Base-by-base conservation (phyloP, 2,888 invertebrate species). In the Yponomeuta evonymella region DNA sequence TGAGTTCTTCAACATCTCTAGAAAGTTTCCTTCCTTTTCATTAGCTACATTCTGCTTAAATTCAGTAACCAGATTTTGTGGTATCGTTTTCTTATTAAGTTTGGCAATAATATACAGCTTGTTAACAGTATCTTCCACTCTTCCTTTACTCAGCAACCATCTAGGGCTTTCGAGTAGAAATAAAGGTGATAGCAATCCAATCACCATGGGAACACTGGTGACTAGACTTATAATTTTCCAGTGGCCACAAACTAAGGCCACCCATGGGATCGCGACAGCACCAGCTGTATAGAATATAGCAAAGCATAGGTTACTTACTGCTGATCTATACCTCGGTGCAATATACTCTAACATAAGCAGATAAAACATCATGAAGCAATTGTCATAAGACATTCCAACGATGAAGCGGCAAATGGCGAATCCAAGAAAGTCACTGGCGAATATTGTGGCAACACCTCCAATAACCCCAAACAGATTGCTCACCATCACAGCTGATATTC, bases 131-230 rank as follows among this genome's bases (percentile, higher is more conserved):
- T 73, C 74, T 33, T 73, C 71, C 0, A 83, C 75, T 30, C 83
- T 81, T 33, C 85, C 85, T 78, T 79, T 83, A 48, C 86, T 82
- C 43, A 86, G 75, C 48, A 86, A 73, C 86, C 86, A 87, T 75
- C 83, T 81, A 58, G 86, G 84, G 73, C 87, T 87, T 77, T 87
- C 87, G 29, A 84, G 85, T 72, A 87, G 71, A 66, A 83, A 75
- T 30, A 85, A 78, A 64, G 83, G 84, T 67, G 84, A 72, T 23
- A 86, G 75, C 63, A 86, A 58, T 71, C 80, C 83, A 58, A 83
- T 73, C 0, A 75, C 79, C 72, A 85, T 11, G 10, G 73, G 73
- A 2, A 73, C 23, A 62, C 73, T 72, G 15, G 72, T 74, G 2
- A 64, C 73, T 36, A 74, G 66, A 5, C 70, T 63, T 11, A 72